Conservation (phyloP, 2,797 vertebrate genomes). For the Nyctibius grandis region DNA sequence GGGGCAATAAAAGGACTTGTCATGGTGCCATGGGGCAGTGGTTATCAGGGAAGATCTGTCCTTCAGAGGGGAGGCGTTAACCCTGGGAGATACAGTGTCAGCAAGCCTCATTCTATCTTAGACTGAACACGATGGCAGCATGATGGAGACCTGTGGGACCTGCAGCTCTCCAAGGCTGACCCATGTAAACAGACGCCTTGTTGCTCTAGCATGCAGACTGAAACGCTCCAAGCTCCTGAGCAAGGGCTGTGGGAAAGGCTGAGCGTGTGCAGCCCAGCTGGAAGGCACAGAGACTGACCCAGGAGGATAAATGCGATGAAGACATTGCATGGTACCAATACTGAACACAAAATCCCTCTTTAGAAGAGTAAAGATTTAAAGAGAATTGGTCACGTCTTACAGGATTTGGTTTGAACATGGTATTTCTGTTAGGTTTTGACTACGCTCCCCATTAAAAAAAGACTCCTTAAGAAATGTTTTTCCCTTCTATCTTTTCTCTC, state of each 20-base stretch:
- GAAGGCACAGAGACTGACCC: slow-evolving; percentile 23
- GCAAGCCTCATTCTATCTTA: background rate
- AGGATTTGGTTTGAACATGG: background rate
- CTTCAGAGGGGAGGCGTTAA: background rate
- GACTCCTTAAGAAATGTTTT: background rate
- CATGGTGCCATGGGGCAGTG: background rate
- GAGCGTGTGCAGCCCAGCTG: rapidly evolving
- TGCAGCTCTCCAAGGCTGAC: background rate
- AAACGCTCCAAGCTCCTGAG: background rate
- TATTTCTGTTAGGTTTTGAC: background rate
- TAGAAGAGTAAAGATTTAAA: background rate
- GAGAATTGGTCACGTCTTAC: background rate
- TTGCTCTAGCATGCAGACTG: background rate
- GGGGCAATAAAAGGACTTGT: background rate
- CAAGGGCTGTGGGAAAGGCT: background rate
- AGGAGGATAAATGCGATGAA: background rate
- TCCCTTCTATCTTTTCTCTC: background rate
- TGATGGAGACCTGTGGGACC: background rate
- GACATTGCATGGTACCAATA: background rate
- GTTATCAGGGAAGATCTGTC: background rate
- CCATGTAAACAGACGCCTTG: background rate
- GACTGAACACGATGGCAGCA: background rate
- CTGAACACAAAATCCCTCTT: background rate
- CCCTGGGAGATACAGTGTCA: background rate
- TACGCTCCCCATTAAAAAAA: background rate